These are phyloP conservation scores for Pecten maximus DNA, from an alignment of 2,888 invertebrate genomes.

Conservation along the genomic window DNA sequence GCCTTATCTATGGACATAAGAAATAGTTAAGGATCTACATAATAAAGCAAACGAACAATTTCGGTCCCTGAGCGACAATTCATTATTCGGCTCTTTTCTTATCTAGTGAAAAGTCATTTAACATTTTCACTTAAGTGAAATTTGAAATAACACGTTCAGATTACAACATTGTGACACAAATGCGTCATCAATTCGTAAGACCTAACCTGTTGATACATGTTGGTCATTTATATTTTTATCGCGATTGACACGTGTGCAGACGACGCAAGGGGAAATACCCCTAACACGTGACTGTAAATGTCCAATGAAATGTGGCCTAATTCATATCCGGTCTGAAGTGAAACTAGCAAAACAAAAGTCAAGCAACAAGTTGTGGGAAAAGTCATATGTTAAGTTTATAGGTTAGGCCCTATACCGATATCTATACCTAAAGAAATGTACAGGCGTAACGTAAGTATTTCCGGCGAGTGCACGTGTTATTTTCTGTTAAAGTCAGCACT, in stretches of 20 bases:
- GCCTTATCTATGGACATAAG: too few relatives aligned
- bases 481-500: not conserved
- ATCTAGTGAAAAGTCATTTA: too few relatives aligned
- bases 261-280: not conserved
- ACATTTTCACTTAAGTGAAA: too few relatives aligned
- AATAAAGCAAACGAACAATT: too few relatives aligned
- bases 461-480: not conserved
- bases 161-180: too few relatives aligned
- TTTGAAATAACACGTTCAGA: too few relatives aligned
- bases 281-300: not conserved
- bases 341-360: conserved; percentile 9
- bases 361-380: not conserved
- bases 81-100: too few relatives aligned
- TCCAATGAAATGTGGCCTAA: not conserved
- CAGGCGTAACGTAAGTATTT: conserved; percentile 18
- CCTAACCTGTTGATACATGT: not conserved
- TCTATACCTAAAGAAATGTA: not conserved
- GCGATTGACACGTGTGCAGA: not conserved
- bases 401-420: not conserved
- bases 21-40: too few relatives aligned
- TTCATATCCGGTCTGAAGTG: not conserved
- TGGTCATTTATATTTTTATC: not conserved
- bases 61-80: too few relatives aligned
- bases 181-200: not conserved
- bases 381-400: not conserved